Conservation (phyloP, 2,113 vertebrate genomes). For the Poeciliopsis turrubarensis region DNA sequence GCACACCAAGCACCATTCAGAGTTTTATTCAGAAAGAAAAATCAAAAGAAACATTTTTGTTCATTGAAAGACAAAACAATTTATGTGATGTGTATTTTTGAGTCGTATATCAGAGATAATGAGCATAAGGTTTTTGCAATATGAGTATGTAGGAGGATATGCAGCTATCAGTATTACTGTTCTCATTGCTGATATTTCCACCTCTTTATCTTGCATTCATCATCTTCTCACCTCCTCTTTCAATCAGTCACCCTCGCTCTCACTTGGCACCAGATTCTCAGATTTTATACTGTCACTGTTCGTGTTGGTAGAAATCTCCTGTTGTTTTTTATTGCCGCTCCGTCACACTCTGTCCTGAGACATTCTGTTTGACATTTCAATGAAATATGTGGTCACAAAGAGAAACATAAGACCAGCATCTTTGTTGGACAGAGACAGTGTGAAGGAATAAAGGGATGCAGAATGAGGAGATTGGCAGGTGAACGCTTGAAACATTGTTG, state of each 20-base stretch:
- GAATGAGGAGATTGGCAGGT: slow-evolving; percentile 37
- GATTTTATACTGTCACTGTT: slow-evolving; percentile 6
- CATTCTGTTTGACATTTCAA: slow-evolving; percentile 43
- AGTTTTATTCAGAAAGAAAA: slow-evolving; percentile 7
- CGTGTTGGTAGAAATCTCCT: slow-evolving; percentile 26
- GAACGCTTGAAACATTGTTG: slow-evolving; percentile 47
- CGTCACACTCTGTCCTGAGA: slow-evolving; percentile 33
- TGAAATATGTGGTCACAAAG: slow-evolving; percentile 32
- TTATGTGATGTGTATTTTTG: neutral
- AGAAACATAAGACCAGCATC: slow-evolving; percentile 37
- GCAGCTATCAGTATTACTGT: slow-evolving; percentile 2
- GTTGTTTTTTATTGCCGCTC: slow-evolving; percentile 30
- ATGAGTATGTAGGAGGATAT: slow-evolving; percentile 14
- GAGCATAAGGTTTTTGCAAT: slow-evolving; percentile 1
- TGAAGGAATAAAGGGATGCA: slow-evolving; percentile 9
- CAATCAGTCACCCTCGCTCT: slow-evolving; percentile 36
- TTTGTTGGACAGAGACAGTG: slow-evolving; percentile 3
- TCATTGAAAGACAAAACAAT: neutral
- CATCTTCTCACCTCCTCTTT: slow-evolving; percentile 31
- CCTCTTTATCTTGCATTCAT: slow-evolving; percentile 29
- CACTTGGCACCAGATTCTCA: slow-evolving; percentile 7
- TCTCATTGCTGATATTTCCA: slow-evolving; percentile 6
- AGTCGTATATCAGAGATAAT: slow-evolving; percentile 1
- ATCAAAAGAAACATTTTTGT: slow-evolving; percentile 1
- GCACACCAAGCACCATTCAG: slow-evolving; percentile 2